These are phyloP conservation scores for Protobothrops flavoviridis DNA, from an alignment of 2,113 vertebrate species.

Conservation along the genomic window DNA sequence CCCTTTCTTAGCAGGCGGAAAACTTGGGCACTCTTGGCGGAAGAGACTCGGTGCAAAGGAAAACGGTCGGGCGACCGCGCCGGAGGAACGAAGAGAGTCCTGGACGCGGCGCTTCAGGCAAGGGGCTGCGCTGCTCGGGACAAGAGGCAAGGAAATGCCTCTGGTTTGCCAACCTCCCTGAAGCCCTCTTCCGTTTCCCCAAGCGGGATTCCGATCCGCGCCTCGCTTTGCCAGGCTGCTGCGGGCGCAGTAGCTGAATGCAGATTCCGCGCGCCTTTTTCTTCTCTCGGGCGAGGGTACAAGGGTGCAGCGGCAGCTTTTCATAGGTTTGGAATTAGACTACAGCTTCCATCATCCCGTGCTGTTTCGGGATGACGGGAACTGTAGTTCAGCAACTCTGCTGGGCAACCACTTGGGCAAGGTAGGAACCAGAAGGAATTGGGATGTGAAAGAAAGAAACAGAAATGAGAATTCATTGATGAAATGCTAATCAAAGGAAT, in stretches of 20 bases:
- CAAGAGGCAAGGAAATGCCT: background rate
- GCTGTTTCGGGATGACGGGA: background rate
- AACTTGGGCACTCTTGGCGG: background rate
- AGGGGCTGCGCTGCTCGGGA: background rate
- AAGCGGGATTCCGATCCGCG: no score
- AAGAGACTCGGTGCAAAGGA: background rate
- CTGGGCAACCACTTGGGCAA: background rate
- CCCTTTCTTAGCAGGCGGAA: conserved; percentile 3
- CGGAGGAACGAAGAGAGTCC: background rate
- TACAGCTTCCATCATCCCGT: background rate
- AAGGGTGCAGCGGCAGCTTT: background rate
- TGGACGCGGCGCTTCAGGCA: background rate
- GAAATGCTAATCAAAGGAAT: background rate
- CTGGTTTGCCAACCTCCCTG: background rate
- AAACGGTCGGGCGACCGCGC: background rate
- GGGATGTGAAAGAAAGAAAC: background rate
- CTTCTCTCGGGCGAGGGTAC: background rate
- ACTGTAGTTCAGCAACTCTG: background rate
- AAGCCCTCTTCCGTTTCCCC: background rate
- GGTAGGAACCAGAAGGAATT: background rate
- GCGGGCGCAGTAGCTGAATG: background rate
- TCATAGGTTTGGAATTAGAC: background rate
- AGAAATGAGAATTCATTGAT: background rate
- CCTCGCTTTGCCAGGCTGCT: background rate
- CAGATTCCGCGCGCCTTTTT: background rate